Evolutionary conservation across 2,888 invertebrate species (phyloP).

Genomic region (Nebria salina): DNA sequence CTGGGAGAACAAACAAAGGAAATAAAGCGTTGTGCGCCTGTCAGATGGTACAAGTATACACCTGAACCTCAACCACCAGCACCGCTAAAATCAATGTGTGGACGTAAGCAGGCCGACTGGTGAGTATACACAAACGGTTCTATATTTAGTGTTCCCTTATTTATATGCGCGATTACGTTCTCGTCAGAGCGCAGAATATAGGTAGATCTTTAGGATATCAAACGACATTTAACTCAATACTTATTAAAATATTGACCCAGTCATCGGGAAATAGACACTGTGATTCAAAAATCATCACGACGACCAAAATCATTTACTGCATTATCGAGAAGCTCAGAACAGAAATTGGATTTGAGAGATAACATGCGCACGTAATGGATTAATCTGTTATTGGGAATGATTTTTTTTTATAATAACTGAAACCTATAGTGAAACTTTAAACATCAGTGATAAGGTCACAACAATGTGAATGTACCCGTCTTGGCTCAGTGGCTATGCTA

Average conservation of each 20-base stretch:
- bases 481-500: neutral
- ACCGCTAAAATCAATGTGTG: constrained; percentile 40
- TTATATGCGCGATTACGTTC: constrained; percentile 33
- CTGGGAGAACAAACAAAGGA: neutral
- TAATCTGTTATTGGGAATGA: too few species aligned
- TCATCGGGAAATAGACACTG: neutral
- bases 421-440: too few species aligned
- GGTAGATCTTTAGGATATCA: neutral
- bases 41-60: neutral
- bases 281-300: neutral
- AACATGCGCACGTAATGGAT: too few species aligned
- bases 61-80: neutral
- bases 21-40: neutral
- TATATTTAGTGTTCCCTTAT: constrained; percentile 44
- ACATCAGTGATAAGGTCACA: too few species aligned
- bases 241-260: neutral
- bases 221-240: neutral
- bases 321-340: too few species aligned
- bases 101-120: constrained; percentile 40
- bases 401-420: too few species aligned
- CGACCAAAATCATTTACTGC: too few species aligned
- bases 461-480: neutral
- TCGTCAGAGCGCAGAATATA: constrained; percentile 15
- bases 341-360: too few species aligned
- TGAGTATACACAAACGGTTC: constrained; percentile 36